Evolutionary conservation across 2,888 invertebrate species (phyloP), one percentile per base, ranked within the genome.

Genomic region (Macaria notata): DNA sequence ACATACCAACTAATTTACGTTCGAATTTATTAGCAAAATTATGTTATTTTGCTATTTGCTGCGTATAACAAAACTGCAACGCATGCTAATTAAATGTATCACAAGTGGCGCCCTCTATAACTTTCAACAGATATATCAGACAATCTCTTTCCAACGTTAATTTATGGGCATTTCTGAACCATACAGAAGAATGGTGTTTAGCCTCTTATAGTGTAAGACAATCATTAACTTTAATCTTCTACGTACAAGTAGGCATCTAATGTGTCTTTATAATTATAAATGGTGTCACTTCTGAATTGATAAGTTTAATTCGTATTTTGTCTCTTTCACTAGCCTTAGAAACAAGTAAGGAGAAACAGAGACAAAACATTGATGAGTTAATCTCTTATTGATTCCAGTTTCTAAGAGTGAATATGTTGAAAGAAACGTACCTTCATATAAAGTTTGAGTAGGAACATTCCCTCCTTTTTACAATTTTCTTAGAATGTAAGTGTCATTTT

Each of bases 371-470:
- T 19, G 19, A 19, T 2, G 19, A 19, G 19, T 19, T 19, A 19
- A 19, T 19, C 19, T 19, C 19, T 19, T 19, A 19, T 19, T 19
- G 19, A 19, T 19, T 19, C 19, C 19, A 19, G 19, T 19, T 19
- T 19, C 19, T 19, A 19, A 19, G 19, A 36, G 7, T 36, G 4
- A 7, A 36, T 6, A 36, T 36, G 33, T 36, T 36, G 3, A 36
- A 36, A 36, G 33, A 36, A n/a, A 46, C 31, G 19, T 31, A 46
- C n/a, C 43, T 50, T 38, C 31, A 9, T 49, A 43, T 36, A 38
- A 54, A 52, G 69, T 72, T 66, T 71, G 70, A 65, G 66, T 63
- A 68, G 62, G 63, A 66, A 69, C 78, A 81, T 81, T 80, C 78
- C 78, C 77, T 72, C 70, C 68, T 64, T 65, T 46, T 43, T 47